Percentiles rank a stretch among this genome's conserved stretches.
Conservation (phyloP, 2,797 vertebrate species). For the Synaphobranchus kaupii region DNA sequence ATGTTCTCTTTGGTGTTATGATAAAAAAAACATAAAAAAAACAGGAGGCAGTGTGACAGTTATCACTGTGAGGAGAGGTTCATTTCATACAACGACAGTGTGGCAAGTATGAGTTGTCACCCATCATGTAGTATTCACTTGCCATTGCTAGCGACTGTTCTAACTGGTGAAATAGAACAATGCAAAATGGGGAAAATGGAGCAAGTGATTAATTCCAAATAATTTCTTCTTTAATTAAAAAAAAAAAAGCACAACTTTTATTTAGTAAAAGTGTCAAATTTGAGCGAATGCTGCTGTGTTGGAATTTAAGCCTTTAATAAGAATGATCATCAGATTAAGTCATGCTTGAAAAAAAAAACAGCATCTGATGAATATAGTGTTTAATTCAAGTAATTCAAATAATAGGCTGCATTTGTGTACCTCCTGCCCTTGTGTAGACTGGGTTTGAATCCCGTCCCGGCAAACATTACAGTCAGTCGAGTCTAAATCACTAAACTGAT, state of each 20-base stretch:
- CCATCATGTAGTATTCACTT: background rate
- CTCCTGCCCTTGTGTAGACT: background rate
- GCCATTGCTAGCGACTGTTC: background rate
- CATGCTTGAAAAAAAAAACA: background rate
- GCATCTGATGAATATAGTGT: background rate
- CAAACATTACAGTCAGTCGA: background rate
- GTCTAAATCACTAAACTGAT: background rate
- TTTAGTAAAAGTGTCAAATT: background rate
- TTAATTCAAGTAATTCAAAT: background rate
- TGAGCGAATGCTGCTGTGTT: background rate
- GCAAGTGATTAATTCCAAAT: background rate
- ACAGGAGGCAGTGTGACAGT: background rate
- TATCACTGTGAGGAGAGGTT: background rate
- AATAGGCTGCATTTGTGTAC: background rate
- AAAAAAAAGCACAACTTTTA: background rate
- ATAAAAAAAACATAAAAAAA: background rate
- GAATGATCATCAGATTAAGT: background rate
- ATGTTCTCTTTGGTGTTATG: background rate
- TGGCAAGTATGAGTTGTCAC: background rate
- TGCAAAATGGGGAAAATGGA: background rate
- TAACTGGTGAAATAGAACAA: background rate
- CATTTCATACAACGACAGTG: background rate
- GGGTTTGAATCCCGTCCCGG: background rate
- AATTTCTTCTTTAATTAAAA: background rate
- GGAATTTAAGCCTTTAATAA: background rate